Evolutionary conservation across 2,113 vertebrate genomes (phyloP).

Genomic region (Trochalopteron elliotii): DNA sequence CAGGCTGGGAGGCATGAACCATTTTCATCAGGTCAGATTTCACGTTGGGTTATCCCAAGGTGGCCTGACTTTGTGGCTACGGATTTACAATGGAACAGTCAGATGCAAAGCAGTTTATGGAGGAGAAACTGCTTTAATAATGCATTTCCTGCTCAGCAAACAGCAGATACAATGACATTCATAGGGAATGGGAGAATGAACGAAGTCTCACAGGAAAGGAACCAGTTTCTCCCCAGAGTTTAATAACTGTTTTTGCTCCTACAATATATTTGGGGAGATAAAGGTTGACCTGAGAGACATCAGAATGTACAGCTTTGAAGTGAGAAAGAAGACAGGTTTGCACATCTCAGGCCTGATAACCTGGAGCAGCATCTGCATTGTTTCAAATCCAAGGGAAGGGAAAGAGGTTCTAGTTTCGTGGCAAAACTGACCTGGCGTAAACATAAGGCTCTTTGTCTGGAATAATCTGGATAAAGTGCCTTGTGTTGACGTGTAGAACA

Average conservation of each 20-base stretch:
- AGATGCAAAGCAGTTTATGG: constrained; percentile 56
- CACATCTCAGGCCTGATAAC: not conserved
- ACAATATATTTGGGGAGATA: not conserved
- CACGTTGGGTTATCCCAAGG: constrained; percentile 54
- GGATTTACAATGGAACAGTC: constrained; percentile 54
- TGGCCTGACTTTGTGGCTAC: constrained; percentile 51
- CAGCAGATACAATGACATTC: constrained; percentile 56
- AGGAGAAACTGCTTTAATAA: constrained; percentile 65
- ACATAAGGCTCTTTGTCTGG: not conserved
- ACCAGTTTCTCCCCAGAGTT: constrained; percentile 23
- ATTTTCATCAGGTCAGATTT: constrained; percentile 62
- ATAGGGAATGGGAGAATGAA: not conserved
- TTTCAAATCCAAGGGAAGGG: not conserved
- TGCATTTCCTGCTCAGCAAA: constrained; percentile 63
- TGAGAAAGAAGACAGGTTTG: not conserved
- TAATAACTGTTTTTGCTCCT: not conserved
- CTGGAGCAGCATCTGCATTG: not conserved
- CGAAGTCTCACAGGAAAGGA: not conserved
- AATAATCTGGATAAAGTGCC: not conserved
- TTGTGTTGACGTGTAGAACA: not conserved
- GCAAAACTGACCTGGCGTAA: not conserved
- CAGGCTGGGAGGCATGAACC: constrained; percentile 49
- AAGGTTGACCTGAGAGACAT: not conserved
- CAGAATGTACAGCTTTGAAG: not conserved
- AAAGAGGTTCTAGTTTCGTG: not conserved